phyloP scores from a whole-genome alignment of 1,140 invertebrate genomes.

The Camponotus floridanus region DNA sequence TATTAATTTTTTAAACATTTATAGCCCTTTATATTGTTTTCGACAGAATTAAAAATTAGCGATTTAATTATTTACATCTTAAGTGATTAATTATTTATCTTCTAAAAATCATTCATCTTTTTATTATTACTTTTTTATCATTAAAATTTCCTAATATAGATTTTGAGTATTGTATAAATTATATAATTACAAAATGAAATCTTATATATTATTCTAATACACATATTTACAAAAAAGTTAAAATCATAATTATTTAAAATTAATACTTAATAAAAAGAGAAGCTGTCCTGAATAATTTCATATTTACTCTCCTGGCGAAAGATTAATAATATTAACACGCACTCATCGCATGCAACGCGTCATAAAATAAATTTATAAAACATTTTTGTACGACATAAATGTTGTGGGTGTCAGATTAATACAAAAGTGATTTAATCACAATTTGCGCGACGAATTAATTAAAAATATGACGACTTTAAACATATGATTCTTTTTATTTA shows the following conservation, averaged over 20 bases:
- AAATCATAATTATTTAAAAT: neutral
- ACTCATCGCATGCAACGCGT: no score
- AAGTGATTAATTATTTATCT: neutral
- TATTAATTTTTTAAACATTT: neutral
- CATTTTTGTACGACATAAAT: neutral
- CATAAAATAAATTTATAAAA: neutral
- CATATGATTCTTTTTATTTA: neutral
- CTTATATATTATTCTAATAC: neutral
- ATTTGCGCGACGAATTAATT: slow-evolving; percentile 3
- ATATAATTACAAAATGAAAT: no score
- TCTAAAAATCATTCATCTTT: neutral
- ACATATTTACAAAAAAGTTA: neutral
- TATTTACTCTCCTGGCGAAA: neutral
- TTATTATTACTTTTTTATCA: neutral
- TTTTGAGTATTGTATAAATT: no score
- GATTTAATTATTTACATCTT: neutral
- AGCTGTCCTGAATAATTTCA: neutral
- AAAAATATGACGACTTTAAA: neutral
- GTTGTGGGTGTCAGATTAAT: neutral
- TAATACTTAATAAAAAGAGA: neutral
- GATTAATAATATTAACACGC: no score
- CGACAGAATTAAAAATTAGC: neutral
- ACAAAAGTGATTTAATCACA: neutral
- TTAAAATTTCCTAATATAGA: neutral
- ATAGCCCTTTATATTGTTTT: neutral